Evolutionary conservation across 2,113 vertebrate species (phyloP).

Genomic region (Sardina pilchardus): DNA sequence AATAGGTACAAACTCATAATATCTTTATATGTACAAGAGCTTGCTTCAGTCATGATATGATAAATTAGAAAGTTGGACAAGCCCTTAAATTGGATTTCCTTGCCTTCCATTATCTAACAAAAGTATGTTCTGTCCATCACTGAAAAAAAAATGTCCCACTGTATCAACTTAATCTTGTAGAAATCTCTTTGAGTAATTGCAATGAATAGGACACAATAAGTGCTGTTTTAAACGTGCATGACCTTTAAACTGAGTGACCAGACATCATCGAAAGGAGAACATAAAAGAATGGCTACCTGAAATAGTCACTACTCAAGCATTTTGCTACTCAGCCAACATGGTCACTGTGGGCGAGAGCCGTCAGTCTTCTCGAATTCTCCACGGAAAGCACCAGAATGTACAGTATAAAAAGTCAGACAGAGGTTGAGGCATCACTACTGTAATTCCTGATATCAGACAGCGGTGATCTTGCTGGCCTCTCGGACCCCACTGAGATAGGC

Average conservation of each 20-base stretch:
- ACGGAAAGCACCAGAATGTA: background rate
- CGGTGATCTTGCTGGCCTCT: conserved; percentile 97
- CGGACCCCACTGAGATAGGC: conserved; percentile 95
- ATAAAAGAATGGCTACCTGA: background rate
- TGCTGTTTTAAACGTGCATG: background rate
- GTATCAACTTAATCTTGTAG: background rate
- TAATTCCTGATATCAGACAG: conserved; percentile 70
- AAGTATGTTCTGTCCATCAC: background rate
- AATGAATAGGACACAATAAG: conserved; percentile 5
- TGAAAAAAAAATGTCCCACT: background rate
- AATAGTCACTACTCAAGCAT: background rate
- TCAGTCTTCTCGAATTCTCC: background rate
- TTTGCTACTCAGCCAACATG: background rate
- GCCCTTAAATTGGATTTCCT: background rate
- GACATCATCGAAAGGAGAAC: background rate
- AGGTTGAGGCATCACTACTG: background rate
- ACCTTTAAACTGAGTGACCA: background rate
- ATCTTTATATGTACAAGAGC: background rate
- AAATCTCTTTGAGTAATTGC: background rate
- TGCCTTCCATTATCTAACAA: background rate
- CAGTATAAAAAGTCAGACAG: background rate
- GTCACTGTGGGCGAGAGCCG: background rate
- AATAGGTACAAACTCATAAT: conserved; percentile 14
- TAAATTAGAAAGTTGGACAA: conserved; percentile 6
- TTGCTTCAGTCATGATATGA: conserved; percentile 1